A percentile compares a stretch with the other conserved stretches of the same genome.
Evolutionary conservation across 2,113 vertebrate genomes (phyloP).

Genomic region (Gadus macrocephalus): DNA sequence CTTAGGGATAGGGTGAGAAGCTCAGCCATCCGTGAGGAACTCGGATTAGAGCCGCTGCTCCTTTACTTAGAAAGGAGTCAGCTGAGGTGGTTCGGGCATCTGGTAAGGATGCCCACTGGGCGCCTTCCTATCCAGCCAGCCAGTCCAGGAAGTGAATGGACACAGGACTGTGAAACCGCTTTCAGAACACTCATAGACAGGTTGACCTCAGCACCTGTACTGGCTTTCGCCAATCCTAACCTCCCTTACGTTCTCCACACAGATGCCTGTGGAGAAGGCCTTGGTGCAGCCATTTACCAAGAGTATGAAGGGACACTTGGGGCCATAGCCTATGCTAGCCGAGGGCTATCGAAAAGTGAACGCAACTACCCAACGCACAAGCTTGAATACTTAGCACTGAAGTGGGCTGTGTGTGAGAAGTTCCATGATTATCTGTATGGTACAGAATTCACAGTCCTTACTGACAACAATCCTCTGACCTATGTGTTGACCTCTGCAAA

Average conservation of each 20-base stretch:
- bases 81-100: no score
- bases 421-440: conserved; percentile 14
- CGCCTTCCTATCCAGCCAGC: no score
- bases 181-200: conserved; percentile 14
- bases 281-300: conserved; percentile 9
- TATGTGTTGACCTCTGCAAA: conserved; percentile 5
- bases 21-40: no score
- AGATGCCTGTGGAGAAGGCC: no score
- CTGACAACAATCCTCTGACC: conserved; percentile 11
- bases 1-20: no score
- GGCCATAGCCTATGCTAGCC: conserved; percentile 9
- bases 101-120: no score
- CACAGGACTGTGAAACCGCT: not conserved
- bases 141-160: conserved; percentile 1
- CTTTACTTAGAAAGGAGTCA: no score
- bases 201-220: not conserved
- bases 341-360: conserved; percentile 16
- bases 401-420: conserved; percentile 12
- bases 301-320: conserved; percentile 5
- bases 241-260: conserved; percentile 8
- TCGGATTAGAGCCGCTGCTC: no score
- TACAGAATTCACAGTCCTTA: not conserved
- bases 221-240: no score
- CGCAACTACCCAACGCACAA: conserved; percentile 15
- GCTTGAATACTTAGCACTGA: conserved; percentile 12